phyloP scores from a whole-genome alignment of 2,797 vertebrate genomes.

The Leptatherina wallacei region DNA sequence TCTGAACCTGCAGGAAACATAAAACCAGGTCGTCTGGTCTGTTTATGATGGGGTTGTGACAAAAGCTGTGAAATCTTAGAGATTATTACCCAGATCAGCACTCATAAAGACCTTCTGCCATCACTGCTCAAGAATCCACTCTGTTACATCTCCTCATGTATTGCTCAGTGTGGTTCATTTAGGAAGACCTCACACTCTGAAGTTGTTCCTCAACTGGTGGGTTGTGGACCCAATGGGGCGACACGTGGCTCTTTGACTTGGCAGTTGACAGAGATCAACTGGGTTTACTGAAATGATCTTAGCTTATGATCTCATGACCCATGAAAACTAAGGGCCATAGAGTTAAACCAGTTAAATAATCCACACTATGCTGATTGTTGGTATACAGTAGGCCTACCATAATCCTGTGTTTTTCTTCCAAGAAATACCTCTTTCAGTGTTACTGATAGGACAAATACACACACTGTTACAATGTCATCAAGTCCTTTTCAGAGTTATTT shows the following conservation, averaged over 20 bases:
- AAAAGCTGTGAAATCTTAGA: constrained; percentile 72
- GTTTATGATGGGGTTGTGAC: constrained; percentile 71
- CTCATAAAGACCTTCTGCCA: constrained; percentile 73
- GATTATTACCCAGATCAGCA: constrained; percentile 78
- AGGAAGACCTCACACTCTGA: constrained; percentile 48
- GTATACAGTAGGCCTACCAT: constrained; percentile 14
- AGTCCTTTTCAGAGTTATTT: constrained; percentile 5
- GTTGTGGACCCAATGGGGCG: constrained; percentile 19
- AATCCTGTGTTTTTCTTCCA: background rate
- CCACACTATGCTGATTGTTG: constrained; percentile 28
- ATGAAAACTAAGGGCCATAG: constrained; percentile 13
- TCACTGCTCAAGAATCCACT: constrained; percentile 76
- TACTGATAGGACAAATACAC: constrained; percentile 41
- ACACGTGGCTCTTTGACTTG: constrained; percentile 11
- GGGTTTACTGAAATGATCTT: background rate
- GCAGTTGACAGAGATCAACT: constrained; percentile 23
- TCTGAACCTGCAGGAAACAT: constrained; percentile 39
- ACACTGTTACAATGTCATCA: constrained; percentile 43
- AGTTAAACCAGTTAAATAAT: constrained; percentile 22
- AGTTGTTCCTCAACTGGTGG: constrained; percentile 37
- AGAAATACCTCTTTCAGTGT: constrained; percentile 34
- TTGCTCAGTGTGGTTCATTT: constrained; percentile 64
- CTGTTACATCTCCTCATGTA: constrained; percentile 67
- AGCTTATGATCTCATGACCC: constrained; percentile 26
- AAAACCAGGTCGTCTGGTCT: constrained; percentile 56